Evolutionary conservation across 1,140 invertebrate species (phyloP), one percentile per base, ranked within the genome.

Genomic region (Maconellicoccus hirsutus): DNA sequence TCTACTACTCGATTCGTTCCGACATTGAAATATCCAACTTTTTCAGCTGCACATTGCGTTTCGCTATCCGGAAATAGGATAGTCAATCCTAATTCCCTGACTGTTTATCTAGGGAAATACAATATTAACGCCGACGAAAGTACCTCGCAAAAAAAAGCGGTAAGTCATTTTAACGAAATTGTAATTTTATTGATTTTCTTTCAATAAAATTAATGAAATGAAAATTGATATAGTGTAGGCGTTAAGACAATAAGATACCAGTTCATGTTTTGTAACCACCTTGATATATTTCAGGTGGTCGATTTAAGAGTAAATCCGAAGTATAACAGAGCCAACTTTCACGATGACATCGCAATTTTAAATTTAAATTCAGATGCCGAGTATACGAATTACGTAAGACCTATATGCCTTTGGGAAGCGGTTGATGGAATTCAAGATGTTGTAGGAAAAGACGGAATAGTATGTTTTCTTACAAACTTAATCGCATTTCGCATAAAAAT

Each of bases 301-400:
- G 59, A 66, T 8, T 70, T 77, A 4, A 70, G 72, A 27, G 70
- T 75, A 59, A 92, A 93, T 79, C 84, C 93, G 71, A 90, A 89
- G 42, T 92, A 93, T 77, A 94, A 94, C 78, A 86, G 85, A 74
- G 85, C 93, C 42, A 82, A 80, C 0, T 81, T 83, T 21, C 81
- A 93, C 73, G 86, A 87, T 63, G 87, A 78, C 70, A 74, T 78
- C 52, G 78, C 78, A 14, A 71, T 78, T 0, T 71, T 78, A 25
- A 75, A 73, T 21, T 39, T 78, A 21, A 72, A 70, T 1, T 73
- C 70, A 23, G 71, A 75, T 14, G 75, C 73, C 2, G 75, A 75
- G 26, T 75, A 72, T 61, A 76, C 77, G 6, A 71, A 69, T 25
- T 78, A 73, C 71, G 76, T 78, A 0, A 70, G 72, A 23, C 78